phyloP scores from a whole-genome alignment of 2,113 vertebrate species.

The Myrmecophaga tridactyla region DNA sequence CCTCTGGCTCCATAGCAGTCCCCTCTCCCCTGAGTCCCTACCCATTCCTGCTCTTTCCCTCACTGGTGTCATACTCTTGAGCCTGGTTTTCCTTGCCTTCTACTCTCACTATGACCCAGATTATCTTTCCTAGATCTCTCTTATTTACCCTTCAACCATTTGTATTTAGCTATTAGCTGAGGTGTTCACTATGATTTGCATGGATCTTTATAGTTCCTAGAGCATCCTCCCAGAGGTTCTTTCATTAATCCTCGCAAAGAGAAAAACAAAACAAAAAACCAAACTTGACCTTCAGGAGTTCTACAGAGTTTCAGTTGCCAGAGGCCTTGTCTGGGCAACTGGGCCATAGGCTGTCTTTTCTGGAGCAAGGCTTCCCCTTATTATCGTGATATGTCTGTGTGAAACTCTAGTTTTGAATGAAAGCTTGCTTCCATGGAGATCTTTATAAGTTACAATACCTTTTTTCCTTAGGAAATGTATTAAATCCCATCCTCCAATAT shows the following conservation, averaged over 20 bases:
- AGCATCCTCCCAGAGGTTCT: background rate
- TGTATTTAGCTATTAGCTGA: background rate
- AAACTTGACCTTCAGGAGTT: background rate
- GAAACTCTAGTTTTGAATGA: background rate
- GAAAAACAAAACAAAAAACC: no score
- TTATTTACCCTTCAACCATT: background rate
- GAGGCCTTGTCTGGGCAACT: background rate
- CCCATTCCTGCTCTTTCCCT: background rate
- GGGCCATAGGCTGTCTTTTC: background rate
- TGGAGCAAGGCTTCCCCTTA: background rate
- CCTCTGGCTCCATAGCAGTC: background rate
- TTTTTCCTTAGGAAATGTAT: background rate
- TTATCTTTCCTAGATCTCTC: background rate
- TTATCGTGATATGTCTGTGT: background rate
- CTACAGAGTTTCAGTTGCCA: background rate
- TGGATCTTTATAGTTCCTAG: background rate
- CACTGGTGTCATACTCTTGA: background rate
- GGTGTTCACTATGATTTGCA: background rate
- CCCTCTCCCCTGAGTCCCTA: background rate
- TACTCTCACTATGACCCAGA: background rate
- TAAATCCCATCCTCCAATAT: background rate
- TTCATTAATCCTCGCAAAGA: background rate
- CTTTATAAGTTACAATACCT: background rate
- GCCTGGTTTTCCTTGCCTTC: background rate
- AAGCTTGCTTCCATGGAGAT: background rate